These are phyloP conservation scores for Malachius bipustulatus DNA, from an alignment of 2,888 invertebrate genomes.

Conservation along the genomic window DNA sequence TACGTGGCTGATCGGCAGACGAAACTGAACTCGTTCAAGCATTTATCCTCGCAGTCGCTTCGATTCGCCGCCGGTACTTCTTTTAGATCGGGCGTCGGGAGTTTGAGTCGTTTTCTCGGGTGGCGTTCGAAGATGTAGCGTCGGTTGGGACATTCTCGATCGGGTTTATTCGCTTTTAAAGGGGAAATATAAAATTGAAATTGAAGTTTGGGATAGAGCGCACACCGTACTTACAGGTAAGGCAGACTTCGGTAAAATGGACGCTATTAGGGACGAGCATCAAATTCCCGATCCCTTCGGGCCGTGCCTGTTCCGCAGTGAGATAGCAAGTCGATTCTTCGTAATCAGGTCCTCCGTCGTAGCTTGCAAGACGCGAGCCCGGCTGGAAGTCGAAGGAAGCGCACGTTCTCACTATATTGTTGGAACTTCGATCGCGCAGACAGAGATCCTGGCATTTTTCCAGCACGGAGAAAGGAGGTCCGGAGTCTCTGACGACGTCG, in stretches of 20 bases:
- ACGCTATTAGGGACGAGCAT: slow-evolving; percentile 82
- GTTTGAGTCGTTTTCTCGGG: slow-evolving; percentile 69
- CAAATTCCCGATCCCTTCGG: slow-evolving; percentile 81
- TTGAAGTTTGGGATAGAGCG: no score
- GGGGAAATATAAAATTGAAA: no score
- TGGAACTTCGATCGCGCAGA: slow-evolving; percentile 64
- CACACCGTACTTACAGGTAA: slow-evolving; percentile 70
- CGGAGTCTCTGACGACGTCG: slow-evolving; percentile 74
- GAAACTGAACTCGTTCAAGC: slow-evolving; percentile 78
- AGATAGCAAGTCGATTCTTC: slow-evolving; percentile 82
- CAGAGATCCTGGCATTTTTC: slow-evolving; percentile 78
- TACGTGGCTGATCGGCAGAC: slow-evolving; percentile 81
- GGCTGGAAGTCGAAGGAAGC: slow-evolving; percentile 86
- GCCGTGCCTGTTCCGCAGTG: slow-evolving; percentile 72
- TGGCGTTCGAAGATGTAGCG: slow-evolving; percentile 82
- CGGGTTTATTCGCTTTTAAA: slow-evolving; percentile 63
- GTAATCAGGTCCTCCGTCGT: slow-evolving; percentile 67
- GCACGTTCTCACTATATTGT: slow-evolving; percentile 73
- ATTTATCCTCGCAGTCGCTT: slow-evolving; percentile 83
- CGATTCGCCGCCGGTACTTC: slow-evolving; percentile 76
- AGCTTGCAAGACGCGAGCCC: slow-evolving; percentile 72
- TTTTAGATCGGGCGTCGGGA: slow-evolving; percentile 69
- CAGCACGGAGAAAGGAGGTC: slow-evolving; percentile 74
- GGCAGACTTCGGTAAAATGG: slow-evolving; percentile 81
- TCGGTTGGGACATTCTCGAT: slow-evolving; percentile 78